phyloP scores from a whole-genome alignment of 2,113 vertebrate genomes.

The Aptenodytes patagonicus region DNA sequence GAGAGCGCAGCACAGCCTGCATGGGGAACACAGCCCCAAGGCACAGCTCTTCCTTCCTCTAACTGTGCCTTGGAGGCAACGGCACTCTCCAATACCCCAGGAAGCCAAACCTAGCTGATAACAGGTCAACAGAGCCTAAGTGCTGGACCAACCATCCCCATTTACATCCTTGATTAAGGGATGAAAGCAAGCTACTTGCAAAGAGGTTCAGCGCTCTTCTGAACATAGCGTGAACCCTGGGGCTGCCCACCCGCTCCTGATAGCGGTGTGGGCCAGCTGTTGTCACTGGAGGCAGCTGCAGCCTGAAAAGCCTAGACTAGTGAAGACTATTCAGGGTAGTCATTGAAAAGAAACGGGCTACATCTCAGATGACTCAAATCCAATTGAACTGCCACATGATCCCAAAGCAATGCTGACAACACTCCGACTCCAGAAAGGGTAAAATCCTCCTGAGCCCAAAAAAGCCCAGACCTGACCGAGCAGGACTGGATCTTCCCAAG shows the following conservation, averaged over 20 bases:
- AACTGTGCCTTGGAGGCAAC: not conserved
- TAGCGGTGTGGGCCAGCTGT: not conserved
- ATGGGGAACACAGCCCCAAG: not conserved
- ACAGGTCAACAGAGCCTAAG: not conserved
- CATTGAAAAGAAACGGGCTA: not conserved
- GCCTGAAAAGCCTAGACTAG: not conserved
- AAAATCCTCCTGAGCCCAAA: not conserved
- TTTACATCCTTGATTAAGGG: not conserved
- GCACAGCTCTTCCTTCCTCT: not conserved
- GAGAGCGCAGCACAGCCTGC: not conserved
- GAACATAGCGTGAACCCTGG: not conserved
- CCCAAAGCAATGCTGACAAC: not conserved
- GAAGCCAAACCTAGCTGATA: not conserved
- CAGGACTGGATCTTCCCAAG: not conserved
- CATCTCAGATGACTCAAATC: not conserved
- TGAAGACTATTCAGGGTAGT: not conserved
- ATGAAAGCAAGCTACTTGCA: not conserved
- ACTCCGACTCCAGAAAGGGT: not conserved
- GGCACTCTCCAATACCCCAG: no score
- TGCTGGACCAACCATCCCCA: not conserved
- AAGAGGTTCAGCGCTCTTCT: not conserved
- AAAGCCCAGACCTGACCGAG: not conserved
- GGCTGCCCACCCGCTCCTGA: not conserved
- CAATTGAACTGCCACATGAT: not conserved
- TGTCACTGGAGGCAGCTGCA: not conserved